Conservation (phyloP, 2,888 invertebrate species). For the Eurytoma adleriae region DNA sequence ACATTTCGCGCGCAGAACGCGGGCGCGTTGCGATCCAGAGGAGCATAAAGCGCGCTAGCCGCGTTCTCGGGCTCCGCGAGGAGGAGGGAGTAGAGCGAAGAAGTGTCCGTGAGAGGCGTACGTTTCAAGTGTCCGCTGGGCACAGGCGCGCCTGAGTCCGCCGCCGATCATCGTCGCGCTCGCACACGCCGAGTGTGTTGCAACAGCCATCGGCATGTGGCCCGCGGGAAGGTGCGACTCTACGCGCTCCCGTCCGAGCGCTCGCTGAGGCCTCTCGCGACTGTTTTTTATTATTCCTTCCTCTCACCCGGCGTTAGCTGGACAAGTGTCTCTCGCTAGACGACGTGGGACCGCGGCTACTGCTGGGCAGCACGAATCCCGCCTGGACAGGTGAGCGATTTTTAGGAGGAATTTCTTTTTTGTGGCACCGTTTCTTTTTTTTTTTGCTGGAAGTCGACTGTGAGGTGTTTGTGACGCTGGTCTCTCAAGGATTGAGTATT, state of each 20-base stretch:
- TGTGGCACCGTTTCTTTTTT: too few relatives aligned
- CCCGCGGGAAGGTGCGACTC: neutral
- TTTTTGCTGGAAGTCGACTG: too few relatives aligned
- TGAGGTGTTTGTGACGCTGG: too few relatives aligned
- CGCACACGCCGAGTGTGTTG: constrained; percentile 10
- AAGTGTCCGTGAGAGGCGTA: constrained; percentile 8
- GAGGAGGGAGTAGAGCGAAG: neutral
- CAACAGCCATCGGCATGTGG: neutral
- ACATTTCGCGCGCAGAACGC: neutral
- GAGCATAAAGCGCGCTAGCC: neutral
- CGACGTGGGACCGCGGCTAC: too few relatives aligned
- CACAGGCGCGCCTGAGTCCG: constrained; percentile 24
- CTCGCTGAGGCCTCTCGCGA: neutral
- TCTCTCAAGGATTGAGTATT: too few relatives aligned
- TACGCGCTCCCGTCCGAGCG: neutral
- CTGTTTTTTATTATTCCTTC: too few relatives aligned
- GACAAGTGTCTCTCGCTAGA: too few relatives aligned
- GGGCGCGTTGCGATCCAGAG: neutral
- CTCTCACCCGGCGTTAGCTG: too few relatives aligned
- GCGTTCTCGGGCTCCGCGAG: neutral
- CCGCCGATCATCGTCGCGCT: constrained; percentile 38
- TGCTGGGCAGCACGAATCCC: too few relatives aligned
- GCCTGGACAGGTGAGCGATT: too few relatives aligned
- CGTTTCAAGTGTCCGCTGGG: too few relatives aligned
- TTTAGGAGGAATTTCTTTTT: too few relatives aligned